Percentiles rank a stretch among this genome's conserved stretches.
Conservation (phyloP, 2,113 vertebrate species). For the Poeciliopsis occidentalis region DNA sequence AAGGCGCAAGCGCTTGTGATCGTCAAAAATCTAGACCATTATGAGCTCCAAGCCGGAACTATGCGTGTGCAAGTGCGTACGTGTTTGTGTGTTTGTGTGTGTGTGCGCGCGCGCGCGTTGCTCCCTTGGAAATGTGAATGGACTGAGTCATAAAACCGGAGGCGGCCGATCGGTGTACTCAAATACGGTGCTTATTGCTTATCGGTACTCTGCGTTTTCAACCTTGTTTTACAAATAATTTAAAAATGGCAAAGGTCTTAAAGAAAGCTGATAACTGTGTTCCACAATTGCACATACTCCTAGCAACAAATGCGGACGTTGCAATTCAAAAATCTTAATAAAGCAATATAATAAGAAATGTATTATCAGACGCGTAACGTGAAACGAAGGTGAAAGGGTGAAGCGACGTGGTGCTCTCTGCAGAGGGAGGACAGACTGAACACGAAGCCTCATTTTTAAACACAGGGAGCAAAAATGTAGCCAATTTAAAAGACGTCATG, state of each 20-base stretch:
- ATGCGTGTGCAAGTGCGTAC: conserved; percentile 41
- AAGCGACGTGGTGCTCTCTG: no score
- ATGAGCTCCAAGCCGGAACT: conserved; percentile 66
- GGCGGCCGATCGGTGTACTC: conserved; percentile 58
- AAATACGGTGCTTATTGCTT: conserved; percentile 50
- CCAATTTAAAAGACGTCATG: background rate
- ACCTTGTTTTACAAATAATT: background rate
- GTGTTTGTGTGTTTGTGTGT: background rate
- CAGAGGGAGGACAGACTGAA: background rate
- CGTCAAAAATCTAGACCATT: conserved; percentile 59
- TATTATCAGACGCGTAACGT: background rate
- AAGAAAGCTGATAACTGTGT: conserved; percentile 24
- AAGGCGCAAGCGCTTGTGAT: conserved; percentile 50
- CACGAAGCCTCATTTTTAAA: background rate
- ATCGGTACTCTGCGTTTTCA: background rate
- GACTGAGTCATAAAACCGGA: conserved; percentile 77
- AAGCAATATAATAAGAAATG: background rate
- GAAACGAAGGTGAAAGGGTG: no score
- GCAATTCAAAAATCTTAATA: no score
- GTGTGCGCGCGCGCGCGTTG: conserved; percentile 32
- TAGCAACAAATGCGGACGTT: no score
- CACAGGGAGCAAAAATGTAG: background rate
- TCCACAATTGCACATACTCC: conserved; percentile 3
- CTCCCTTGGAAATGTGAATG: conserved; percentile 73
- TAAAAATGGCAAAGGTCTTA: background rate